These are phyloP conservation scores for Chalcis sispes DNA, from an alignment of 2,888 invertebrate species.

Conservation along the genomic window DNA sequence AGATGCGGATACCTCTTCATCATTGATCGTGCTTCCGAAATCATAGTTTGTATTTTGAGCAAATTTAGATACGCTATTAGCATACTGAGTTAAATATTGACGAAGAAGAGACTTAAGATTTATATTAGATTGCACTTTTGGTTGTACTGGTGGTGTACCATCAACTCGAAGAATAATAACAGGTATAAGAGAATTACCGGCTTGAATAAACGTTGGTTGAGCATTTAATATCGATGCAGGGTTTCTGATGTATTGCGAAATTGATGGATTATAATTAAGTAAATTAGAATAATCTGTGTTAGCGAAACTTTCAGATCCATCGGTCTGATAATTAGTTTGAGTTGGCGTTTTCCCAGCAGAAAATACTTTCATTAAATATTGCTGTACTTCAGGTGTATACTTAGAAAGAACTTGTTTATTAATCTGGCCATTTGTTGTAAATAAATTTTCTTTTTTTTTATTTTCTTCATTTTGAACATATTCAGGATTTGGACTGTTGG, in stretches of 20 bases:
- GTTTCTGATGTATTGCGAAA: conserved; percentile 72
- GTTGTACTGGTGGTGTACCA: conserved; percentile 69
- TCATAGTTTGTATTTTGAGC: conserved; percentile 63
- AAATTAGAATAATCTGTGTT: conserved; percentile 68
- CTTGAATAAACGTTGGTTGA: conserved; percentile 73
- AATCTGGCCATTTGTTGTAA: conserved; percentile 59
- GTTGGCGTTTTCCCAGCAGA: conserved; percentile 26
- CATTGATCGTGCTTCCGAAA: conserved; percentile 55
- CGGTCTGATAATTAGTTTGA: conserved; percentile 52
- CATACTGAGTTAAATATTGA: conserved; percentile 72
- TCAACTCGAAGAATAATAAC: conserved; percentile 73
- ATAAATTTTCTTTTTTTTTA: conserved; percentile 36
- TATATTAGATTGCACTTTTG: conserved; percentile 64
- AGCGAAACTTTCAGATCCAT: conserved; percentile 56
- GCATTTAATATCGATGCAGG: conserved; percentile 73
- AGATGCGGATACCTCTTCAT: conserved; percentile 4
- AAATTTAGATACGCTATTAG: conserved; percentile 65
- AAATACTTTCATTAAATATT: conserved; percentile 66
- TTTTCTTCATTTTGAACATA: conserved; percentile 62
- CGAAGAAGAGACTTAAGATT: conserved; percentile 72
- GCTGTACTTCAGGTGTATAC: conserved; percentile 64
- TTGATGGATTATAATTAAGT: conserved; percentile 72
- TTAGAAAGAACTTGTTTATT: conserved; percentile 59
- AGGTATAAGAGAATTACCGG: conserved; percentile 72
- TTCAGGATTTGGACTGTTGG: conserved; percentile 67